Evolutionary conservation across 1,140 invertebrate genomes (phyloP).

Genomic region (Bacillus rossius): DNA sequence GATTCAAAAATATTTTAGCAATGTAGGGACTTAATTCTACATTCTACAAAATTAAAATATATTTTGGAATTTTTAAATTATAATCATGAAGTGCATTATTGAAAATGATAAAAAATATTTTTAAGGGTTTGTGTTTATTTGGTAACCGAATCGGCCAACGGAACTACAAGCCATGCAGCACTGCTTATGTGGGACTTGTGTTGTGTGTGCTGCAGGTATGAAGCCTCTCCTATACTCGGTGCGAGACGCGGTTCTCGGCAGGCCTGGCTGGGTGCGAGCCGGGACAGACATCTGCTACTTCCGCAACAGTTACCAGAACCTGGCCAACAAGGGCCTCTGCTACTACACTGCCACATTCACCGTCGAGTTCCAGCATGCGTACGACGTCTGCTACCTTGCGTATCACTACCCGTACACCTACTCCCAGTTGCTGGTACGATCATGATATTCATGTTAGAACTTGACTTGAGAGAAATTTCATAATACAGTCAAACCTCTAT

Average conservation of each 20-base stretch:
- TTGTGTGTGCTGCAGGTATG: constrained; percentile 58
- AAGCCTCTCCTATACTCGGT: constrained; percentile 88
- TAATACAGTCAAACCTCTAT: too few species aligned
- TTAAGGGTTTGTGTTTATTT: too few species aligned
- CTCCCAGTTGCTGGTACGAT: constrained; percentile 61
- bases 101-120: too few species aligned
- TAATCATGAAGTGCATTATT: too few species aligned
- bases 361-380: constrained; percentile 67
- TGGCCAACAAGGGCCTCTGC: constrained; percentile 44
- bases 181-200: too few species aligned
- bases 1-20: too few species aligned
- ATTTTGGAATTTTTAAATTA: too few species aligned
- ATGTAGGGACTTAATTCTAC: too few species aligned
- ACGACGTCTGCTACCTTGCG: constrained; percentile 83
- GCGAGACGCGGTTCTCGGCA: constrained; percentile 56
- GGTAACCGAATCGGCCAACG: too few species aligned
- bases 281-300: constrained; percentile 82
- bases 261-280: constrained; percentile 63
- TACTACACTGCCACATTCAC: constrained; percentile 77
- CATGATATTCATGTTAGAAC: constrained; percentile 1
- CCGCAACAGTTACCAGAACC: constrained; percentile 56
- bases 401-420: constrained; percentile 92
- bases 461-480: too few species aligned
- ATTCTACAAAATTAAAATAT: too few species aligned
- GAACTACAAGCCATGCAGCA: too few species aligned